Evolutionary conservation across 2,888 invertebrate genomes (phyloP).

Genomic region (Chrysina gloriosa): DNA sequence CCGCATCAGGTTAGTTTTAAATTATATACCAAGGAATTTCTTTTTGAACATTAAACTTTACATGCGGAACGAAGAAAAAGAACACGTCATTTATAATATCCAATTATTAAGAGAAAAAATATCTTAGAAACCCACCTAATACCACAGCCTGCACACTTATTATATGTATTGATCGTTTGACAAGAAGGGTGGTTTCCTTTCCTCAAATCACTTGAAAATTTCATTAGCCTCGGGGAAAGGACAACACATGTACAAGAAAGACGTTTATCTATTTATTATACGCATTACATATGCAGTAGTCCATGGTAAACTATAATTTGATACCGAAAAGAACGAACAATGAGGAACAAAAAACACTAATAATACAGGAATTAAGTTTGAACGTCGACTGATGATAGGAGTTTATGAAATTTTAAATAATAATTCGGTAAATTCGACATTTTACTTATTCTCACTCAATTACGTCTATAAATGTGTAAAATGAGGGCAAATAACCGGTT

Average conservation of each 20-base stretch:
- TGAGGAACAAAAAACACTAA: conserved; percentile 1
- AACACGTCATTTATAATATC: conserved; percentile 17
- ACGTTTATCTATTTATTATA: conserved; percentile 15
- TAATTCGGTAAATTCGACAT: conserved; percentile 32
- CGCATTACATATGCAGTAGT: conserved; percentile 22
- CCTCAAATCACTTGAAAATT: conserved; percentile 30
- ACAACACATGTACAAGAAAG: not conserved
- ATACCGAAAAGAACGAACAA: conserved; percentile 6
- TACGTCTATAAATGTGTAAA: conserved; percentile 30
- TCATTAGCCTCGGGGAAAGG: conserved; percentile 8
- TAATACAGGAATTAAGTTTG: conserved; percentile 10
- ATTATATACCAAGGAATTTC: not conserved
- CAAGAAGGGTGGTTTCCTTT: conserved; percentile 29
- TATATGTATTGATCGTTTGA: conserved; percentile 35
- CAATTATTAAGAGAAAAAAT: not conserved
- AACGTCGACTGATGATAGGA: conserved; percentile 12
- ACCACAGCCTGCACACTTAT: not conserved
- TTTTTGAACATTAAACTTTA: not conserved
- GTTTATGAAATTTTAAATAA: conserved; percentile 35
- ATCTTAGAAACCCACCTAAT: not conserved
- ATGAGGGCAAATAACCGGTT: conserved; percentile 22
- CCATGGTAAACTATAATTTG: conserved; percentile 25
- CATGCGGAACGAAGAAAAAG: not conserved
- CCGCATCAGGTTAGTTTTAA: not conserved
- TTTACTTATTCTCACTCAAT: conserved; percentile 31